Evolutionary conservation across 92 coral and sea anemone genomes (phyloP).

Genomic region (Epizoanthus stellaris): DNA sequence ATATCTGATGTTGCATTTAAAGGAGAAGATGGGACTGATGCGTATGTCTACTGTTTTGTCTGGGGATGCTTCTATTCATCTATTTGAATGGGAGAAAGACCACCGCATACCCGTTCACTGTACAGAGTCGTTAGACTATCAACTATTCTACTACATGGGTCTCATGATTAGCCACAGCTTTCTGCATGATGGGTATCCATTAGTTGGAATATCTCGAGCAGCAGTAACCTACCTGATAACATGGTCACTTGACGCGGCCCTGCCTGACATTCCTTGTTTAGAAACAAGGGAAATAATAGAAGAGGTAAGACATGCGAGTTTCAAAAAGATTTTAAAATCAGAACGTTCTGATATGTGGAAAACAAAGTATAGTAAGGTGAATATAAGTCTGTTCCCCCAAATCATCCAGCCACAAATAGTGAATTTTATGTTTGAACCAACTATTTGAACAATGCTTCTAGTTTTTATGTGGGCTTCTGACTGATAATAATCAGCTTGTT

Average conservation of each 20-base stretch:
- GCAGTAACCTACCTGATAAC: conserved; percentile 58
- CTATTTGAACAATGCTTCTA: no score
- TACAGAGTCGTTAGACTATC: neutral
- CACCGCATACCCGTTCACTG: conserved; percentile 62
- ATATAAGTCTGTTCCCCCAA: no score
- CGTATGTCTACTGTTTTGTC: conserved; percentile 49
- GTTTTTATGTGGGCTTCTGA: no score
- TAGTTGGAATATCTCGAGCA: conserved; percentile 61
- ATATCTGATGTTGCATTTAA: conserved; percentile 57
- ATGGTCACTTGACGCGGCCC: conserved; percentile 44
- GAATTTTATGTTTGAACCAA: no score
- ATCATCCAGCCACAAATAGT: no score
- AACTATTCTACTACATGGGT: conserved; percentile 58
- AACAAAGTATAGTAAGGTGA: no score
- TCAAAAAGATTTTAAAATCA: no score
- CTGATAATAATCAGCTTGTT: neutral
- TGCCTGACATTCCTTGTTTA: conserved; percentile 57
- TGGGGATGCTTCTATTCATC: conserved; percentile 35
- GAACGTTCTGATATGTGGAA: no score
- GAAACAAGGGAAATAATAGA: conserved; percentile 52
- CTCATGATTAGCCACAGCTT: conserved; percentile 54
- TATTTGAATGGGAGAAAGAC: conserved; percentile 60
- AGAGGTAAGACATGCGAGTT: neutral
- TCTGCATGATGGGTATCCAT: conserved; percentile 62
- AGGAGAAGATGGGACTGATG: conserved; percentile 66